phyloP scores from a whole-genome alignment of 2,888 invertebrate genomes.

The Drosophila cyrtoloma region DNA sequence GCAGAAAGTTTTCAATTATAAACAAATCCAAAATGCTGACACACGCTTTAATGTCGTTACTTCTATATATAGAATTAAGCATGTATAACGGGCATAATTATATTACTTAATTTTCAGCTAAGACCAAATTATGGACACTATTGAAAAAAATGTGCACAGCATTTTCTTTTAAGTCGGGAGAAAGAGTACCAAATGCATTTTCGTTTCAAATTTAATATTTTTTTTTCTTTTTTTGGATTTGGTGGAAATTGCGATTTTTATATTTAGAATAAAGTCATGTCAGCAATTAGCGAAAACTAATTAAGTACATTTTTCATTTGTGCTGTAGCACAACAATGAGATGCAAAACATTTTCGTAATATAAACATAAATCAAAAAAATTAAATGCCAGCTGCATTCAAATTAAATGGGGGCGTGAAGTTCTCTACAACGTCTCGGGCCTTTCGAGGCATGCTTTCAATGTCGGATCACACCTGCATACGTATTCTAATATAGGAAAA shows the following conservation, averaged over 20 bases:
- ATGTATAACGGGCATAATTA: neutral
- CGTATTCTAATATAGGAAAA: conserved; percentile 4
- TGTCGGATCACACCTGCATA: conserved; percentile 56
- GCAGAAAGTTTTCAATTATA: conserved; percentile 26
- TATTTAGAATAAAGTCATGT: conserved; percentile 23
- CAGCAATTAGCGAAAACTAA: conserved; percentile 61
- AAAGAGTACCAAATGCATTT: neutral
- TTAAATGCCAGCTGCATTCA: conserved; percentile 27
- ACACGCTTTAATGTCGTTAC: conserved; percentile 22
- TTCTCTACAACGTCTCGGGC: conserved; percentile 17
- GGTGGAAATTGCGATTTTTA: conserved; percentile 32
- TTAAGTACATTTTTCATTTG: conserved; percentile 46
- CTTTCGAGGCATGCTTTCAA: conserved; percentile 32
- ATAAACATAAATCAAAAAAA: conserved; percentile 41
- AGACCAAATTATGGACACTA: neutral
- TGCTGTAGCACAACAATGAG: conserved; percentile 21
- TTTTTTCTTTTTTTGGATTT: neutral
- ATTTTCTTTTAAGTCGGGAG: neutral
- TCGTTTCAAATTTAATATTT: neutral
- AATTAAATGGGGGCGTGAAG: conserved; percentile 54
- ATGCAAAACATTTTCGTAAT: conserved; percentile 1
- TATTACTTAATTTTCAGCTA: neutral
- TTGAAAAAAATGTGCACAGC: neutral
- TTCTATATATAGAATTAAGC: conserved; percentile 4
- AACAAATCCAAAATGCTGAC: conserved; percentile 41